Evolutionary conservation across 2,113 vertebrate genomes (phyloP), one percentile per base, ranked within the genome.

Genomic region (Poecile atricapillus): DNA sequence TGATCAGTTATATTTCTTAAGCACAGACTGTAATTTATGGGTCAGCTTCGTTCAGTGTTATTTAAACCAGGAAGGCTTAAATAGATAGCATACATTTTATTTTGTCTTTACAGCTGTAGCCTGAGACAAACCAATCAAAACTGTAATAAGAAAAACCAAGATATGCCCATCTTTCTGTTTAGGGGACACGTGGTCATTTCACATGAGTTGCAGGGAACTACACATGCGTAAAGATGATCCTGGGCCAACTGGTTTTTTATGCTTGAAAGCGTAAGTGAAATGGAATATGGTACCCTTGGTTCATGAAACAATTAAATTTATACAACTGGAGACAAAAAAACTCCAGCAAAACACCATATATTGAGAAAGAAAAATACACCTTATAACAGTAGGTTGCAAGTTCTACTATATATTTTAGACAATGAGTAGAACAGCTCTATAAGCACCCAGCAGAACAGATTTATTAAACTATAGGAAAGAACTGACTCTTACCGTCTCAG

Each of bases 401-500:
- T 74, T 47, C 23, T 73, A 47, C 10, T 49, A 20, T 4, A 5
- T 24, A 55, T 44, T 79, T 35, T 50, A 69, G 25, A 62, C 23
- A 43, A 15, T 2, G 8, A 23, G 10, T 33, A 73, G 43, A 69
- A 53, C 3, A 44, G 19, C 35, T 80, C 60, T 44, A 28, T 15
- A 77, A 63, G 24, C 24, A 76, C 41, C 8, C 23, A 67, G 5
- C 25, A 46, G 27, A 67, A 56, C 4, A 39, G 28, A 74, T 53
- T 64, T 67, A 60, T 55, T 60, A 44, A 82, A 11, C 11, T 5
- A 49, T 2, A 80, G 35, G n/a, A 69, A 79, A 71, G 35, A 37
- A 76, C 16, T 52, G 30, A 47, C 8, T 97, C 98, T 98, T 95
- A 99, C 99, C 5, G 99, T 99, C 95, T 99, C 98, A 21, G 98